Evolutionary conservation across 2,113 vertebrate species (phyloP).

Genomic region (Pituophis catenifer): DNA sequence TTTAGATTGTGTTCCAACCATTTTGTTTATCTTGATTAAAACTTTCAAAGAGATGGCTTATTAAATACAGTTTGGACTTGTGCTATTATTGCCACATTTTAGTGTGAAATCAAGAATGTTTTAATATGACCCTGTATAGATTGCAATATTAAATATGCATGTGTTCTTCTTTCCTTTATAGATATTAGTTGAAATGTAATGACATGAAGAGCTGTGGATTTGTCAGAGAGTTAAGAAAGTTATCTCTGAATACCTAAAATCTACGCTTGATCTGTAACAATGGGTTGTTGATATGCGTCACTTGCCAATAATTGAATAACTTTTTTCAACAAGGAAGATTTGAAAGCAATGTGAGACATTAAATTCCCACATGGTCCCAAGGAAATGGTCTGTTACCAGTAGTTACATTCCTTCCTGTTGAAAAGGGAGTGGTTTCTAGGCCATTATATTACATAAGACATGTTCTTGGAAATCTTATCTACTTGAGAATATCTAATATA

Average conservation of each 20-base stretch:
- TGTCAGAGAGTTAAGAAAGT: neutral
- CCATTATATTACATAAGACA: neutral
- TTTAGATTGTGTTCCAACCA: neutral
- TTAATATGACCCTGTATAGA: neutral
- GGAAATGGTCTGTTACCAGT: neutral
- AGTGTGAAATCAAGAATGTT: too few relatives aligned
- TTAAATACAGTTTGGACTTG: neutral
- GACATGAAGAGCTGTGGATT: neutral
- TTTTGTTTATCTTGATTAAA: neutral
- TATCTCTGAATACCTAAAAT: neutral
- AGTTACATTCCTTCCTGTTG: neutral
- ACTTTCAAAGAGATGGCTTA: neutral
- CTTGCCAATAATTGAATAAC: neutral
- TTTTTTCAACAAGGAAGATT: neutral
- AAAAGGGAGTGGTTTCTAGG: neutral
- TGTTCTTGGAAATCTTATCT: neutral
- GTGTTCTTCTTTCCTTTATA: neutral
- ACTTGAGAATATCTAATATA: neutral
- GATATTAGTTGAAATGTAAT: neutral
- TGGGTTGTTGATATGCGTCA: neutral
- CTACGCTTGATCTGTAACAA: neutral
- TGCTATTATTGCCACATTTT: neutral
- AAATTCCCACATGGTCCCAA: neutral
- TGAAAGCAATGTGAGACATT: neutral
- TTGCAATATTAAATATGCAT: neutral